Evolutionary conservation across 2,888 invertebrate genomes (phyloP), one percentile per base, ranked within the genome.

Genomic region (Liposcelis brunnea): DNA sequence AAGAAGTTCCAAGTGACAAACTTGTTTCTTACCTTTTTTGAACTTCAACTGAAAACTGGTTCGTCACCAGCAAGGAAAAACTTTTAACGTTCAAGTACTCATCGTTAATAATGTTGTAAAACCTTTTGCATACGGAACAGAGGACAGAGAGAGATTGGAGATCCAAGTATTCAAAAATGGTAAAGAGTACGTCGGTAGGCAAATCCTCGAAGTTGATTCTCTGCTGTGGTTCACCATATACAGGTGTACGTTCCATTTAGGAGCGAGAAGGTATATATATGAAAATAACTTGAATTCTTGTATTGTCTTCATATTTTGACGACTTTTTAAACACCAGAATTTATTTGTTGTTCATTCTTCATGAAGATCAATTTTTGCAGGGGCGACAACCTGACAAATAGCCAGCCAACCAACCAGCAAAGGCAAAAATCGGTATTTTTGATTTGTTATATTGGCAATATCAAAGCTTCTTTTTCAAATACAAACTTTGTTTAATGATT

Each of bases 31-130:
- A 40, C 45, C 45, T 45, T 34, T 18, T 45, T 14, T 38, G 35
- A 16, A 45, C 18, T 26, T 45, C 21, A 19, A 19, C 14, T 10
- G 45, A 45, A 7, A 31, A 34, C 37, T 45, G 45, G 26, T 45
- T 45, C n/a, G 45, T 36, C 12, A 45, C 40, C 18, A 40, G 19
- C 40, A 40, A 21, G 21, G 40, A 40, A n/a, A n/a, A 40, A 19
- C 40, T 40, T 19, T 40, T 40, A 19, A 19, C 12, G 19, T 21
- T 40, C 40, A 40, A 40, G 40, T 40, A 45, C 14, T 45, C 45
- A 10, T 45, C 45, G 31, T 40, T 45, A 14, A 45, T 36, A 26
- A 36, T 35, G 38, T 14, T 21, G 21, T 45, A 26, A 31, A 45
- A 15, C 7, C 37, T 19, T 31, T 26, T 33, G 26, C 45, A 45